Conservation (phyloP, 2,113 vertebrate genomes). For the Galbula dea region DNA sequence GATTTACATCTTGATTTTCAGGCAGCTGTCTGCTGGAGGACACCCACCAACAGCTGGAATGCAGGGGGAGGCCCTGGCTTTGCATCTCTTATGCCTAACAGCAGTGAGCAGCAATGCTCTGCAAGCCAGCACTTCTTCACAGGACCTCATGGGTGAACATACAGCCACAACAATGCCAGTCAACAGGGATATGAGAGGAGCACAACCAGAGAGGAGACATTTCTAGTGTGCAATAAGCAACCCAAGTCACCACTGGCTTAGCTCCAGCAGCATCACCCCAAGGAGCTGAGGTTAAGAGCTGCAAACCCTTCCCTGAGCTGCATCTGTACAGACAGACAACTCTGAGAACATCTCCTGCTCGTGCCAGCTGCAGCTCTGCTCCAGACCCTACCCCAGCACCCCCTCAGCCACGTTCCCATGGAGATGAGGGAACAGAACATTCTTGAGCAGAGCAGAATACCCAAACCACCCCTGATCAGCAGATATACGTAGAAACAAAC, state of each 20-base stretch:
- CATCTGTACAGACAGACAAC: background rate
- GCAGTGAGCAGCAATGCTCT: background rate
- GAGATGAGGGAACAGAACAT: background rate
- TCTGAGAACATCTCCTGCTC: background rate
- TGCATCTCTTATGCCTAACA: background rate
- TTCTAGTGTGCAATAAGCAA: background rate
- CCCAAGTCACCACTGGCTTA: accelerated
- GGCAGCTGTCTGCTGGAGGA: background rate
- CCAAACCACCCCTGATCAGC: too few relatives aligned
- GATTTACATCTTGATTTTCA: background rate
- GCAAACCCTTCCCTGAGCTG: background rate
- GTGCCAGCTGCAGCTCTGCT: background rate
- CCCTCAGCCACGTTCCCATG: background rate
- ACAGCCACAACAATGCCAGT: background rate
- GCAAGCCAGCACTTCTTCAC: background rate
- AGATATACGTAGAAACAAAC: too few relatives aligned
- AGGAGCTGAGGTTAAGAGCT: background rate
- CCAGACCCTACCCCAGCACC: background rate
- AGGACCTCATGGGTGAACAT: background rate
- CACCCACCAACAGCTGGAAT: background rate
- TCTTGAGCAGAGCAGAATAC: background rate
- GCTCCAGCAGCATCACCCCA: background rate
- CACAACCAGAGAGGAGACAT: background rate
- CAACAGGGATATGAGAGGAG: background rate
- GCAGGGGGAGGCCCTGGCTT: background rate